Evolutionary conservation across 2,113 vertebrate species (phyloP).

Genomic region (Indicator maculatus): DNA sequence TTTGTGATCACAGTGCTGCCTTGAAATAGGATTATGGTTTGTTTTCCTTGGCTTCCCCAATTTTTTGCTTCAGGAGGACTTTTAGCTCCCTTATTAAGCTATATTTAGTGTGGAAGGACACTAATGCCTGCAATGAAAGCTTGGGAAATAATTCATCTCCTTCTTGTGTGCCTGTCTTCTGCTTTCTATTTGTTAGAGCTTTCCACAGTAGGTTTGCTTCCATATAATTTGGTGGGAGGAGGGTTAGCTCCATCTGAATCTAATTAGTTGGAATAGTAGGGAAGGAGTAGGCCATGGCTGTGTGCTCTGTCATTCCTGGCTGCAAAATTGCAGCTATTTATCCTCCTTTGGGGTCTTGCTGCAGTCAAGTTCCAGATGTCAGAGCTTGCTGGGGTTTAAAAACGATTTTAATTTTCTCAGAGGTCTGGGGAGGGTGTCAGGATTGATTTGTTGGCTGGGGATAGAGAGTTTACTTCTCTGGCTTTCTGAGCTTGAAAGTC

Average conservation of each 20-base stretch:
- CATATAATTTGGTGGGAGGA: neutral
- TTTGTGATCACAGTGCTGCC: neutral
- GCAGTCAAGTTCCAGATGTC: constrained; percentile 37
- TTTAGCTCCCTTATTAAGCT: neutral
- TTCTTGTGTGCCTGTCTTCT: neutral
- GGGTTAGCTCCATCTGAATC: neutral
- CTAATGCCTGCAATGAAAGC: neutral
- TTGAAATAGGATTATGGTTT: constrained; percentile 28
- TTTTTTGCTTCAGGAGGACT: constrained; percentile 10
- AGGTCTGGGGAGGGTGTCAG: neutral
- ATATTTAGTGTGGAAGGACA: neutral
- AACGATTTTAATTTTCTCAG: constrained; percentile 39
- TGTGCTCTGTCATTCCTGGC: constrained; percentile 6
- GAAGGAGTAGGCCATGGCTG: neutral
- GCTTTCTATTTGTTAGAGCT: neutral
- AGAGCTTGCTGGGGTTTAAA: constrained; percentile 18
- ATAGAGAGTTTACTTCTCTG: neutral
- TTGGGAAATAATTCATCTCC: neutral
- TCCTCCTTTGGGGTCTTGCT: neutral
- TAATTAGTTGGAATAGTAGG: neutral
- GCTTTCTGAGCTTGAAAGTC: neutral
- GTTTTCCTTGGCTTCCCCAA: neutral
- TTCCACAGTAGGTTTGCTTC: neutral
- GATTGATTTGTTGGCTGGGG: constrained; percentile 21
- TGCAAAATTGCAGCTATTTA: constrained; percentile 48